Percentiles rank a stretch among this genome's conserved stretches.
These are phyloP conservation scores for Eupithecia insigniata DNA, from an alignment of 2,888 invertebrate species.

Conservation along the genomic window DNA sequence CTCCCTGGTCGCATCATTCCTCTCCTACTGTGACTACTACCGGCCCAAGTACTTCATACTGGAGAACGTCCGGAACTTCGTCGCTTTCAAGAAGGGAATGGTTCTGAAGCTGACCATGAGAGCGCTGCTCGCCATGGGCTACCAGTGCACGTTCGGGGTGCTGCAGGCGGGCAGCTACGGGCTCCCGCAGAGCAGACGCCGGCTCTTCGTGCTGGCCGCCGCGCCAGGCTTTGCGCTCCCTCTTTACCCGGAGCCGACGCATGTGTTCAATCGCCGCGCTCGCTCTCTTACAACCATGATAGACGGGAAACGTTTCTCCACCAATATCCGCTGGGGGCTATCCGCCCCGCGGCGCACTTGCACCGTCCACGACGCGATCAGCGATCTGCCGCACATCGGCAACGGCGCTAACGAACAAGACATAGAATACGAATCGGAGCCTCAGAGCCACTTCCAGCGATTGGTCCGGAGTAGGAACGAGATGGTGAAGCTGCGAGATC, in stretches of 20 bases:
- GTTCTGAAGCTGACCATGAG: conserved; percentile 91
- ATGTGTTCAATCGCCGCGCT: conserved; percentile 89
- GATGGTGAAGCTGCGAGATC: conserved; percentile 86
- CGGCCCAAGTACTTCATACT: conserved; percentile 92
- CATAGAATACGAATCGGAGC: conserved; percentile 88
- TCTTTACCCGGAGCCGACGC: conserved; percentile 90
- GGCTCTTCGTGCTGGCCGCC: conserved; percentile 91
- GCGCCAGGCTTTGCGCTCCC: conserved; percentile 91
- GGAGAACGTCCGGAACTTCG: conserved; percentile 94
- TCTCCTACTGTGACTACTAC: conserved; percentile 94
- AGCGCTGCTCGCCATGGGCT: conserved; percentile 92
- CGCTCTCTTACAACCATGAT: conserved; percentile 82
- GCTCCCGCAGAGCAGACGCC: conserved; percentile 91
- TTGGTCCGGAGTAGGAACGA: conserved; percentile 85
- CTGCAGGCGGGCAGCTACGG: conserved; percentile 94
- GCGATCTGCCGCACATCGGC: conserved; percentile 89
- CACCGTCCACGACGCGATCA: conserved; percentile 92
- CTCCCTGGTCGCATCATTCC: conserved; percentile 91
- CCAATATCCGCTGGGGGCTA: conserved; percentile 85
- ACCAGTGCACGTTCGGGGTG: conserved; percentile 94
- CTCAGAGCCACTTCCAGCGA: conserved; percentile 90
- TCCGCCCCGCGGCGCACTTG: conserved; percentile 91
- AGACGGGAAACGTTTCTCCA: conserved; percentile 75
- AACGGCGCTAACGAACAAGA: conserved; percentile 89
- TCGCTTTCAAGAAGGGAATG: conserved; percentile 91